phyloP scores from a whole-genome alignment of 92 coral and sea anemone species.

The Actinostola sp. region DNA sequence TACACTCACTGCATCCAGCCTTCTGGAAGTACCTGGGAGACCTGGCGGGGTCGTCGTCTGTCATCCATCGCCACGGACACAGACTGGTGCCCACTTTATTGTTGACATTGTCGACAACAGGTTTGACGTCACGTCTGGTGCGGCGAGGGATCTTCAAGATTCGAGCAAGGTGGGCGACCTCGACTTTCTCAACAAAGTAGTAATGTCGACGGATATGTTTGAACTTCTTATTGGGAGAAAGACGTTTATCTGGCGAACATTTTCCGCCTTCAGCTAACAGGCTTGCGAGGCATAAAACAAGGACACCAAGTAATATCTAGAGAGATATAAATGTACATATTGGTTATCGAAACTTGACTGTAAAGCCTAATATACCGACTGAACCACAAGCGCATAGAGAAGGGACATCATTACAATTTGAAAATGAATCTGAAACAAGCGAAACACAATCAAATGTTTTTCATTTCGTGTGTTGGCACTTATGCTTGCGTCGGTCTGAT shows the following conservation, averaged over 20 bases:
- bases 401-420: no score
- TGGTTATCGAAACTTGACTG: no score
- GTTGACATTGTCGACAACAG: not conserved
- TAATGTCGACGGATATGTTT: constrained; percentile 42
- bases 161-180: not conserved
- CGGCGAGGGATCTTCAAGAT: constrained; percentile 9
- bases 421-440: no score
- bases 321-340: not conserved
- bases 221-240: constrained; percentile 17
- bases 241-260: constrained; percentile 9
- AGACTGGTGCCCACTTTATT: constrained; percentile 7
- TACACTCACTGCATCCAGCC: constrained; percentile 38
- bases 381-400: no score
- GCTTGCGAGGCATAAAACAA: not conserved
- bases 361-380: no score
- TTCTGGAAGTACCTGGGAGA: constrained; percentile 27
- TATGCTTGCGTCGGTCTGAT: no score
- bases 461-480: no score
- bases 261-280: constrained; percentile 15
- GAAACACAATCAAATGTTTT: no score
- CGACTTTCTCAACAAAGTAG: constrained; percentile 22
- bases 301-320: constrained; percentile 4
- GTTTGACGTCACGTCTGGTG: constrained; percentile 13
- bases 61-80: constrained; percentile 50
- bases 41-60: constrained; percentile 34